These are phyloP conservation scores for Automeris io DNA, from an alignment of 2,888 invertebrate species.

Conservation along the genomic window DNA sequence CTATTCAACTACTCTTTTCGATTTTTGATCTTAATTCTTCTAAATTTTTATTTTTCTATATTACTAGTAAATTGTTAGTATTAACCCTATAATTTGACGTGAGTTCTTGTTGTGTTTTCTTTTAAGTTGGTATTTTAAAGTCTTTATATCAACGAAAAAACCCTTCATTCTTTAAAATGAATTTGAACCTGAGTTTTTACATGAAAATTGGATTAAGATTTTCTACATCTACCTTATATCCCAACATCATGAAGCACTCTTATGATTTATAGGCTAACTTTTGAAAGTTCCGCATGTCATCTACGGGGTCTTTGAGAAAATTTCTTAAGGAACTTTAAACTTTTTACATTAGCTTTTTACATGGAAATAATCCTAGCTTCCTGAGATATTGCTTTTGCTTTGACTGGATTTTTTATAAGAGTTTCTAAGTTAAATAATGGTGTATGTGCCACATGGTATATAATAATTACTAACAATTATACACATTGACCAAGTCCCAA, in stretches of 20 bases:
- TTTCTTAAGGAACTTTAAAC: constrained; percentile 63
- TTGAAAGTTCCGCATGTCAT: constrained; percentile 68
- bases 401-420: background rate
- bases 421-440: no score
- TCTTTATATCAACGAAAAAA: background rate
- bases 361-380: background rate
- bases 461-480: no score
- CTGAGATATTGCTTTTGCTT: background rate
- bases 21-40: no score
- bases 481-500: no score
- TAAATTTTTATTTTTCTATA: no score
- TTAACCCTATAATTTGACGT: no score
- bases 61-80: no score
- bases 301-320: constrained; percentile 55
- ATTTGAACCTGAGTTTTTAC: constrained; percentile 59
- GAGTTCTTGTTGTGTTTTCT: no score
- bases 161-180: constrained; percentile 20
- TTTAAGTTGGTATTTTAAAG: no score
- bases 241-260: constrained; percentile 57
- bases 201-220: constrained; percentile 70
- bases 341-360: constrained; percentile 44
- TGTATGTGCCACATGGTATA: no score
- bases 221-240: constrained; percentile 63
- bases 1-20: no score
- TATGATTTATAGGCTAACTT: constrained; percentile 72